Conservation (phyloP, 2,888 invertebrate genomes). For the Tenodera sinensis region DNA sequence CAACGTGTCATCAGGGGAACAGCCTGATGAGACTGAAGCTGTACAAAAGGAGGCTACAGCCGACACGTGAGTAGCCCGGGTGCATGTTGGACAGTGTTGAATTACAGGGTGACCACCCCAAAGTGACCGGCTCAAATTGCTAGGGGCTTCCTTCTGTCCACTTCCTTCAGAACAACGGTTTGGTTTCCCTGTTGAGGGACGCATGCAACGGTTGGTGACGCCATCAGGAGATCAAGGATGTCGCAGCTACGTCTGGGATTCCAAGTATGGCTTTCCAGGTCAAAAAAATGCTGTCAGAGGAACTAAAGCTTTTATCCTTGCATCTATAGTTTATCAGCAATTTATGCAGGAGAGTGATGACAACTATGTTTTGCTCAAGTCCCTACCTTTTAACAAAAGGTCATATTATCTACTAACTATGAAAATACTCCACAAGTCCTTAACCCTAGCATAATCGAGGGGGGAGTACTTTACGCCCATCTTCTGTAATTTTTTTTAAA, state of each 20-base stretch:
- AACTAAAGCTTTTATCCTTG: no score
- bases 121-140: background rate
- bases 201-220: background rate
- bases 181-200: background rate
- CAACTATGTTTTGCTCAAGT: no score
- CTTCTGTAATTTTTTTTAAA: no score
- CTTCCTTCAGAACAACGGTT: background rate
- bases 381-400: no score
- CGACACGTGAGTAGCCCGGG: background rate
- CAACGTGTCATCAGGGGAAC: background rate
- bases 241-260: background rate
- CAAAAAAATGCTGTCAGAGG: background rate
- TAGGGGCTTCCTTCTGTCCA: slow-evolving; percentile 1
- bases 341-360: no score
- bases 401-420: no score
- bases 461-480: no score
- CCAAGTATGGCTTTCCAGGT: background rate
- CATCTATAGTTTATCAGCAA: no score
- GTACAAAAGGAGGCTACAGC: background rate
- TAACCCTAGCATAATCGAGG: no score
- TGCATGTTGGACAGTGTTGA: background rate
- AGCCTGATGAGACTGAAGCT: background rate
- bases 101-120: background rate
- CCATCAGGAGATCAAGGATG: background rate
- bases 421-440: no score